Evolutionary conservation across 30 jellyfish, hydroid and myxozoan genomes (phyloP).

Genomic region (Phacellophora camtschatica): DNA sequence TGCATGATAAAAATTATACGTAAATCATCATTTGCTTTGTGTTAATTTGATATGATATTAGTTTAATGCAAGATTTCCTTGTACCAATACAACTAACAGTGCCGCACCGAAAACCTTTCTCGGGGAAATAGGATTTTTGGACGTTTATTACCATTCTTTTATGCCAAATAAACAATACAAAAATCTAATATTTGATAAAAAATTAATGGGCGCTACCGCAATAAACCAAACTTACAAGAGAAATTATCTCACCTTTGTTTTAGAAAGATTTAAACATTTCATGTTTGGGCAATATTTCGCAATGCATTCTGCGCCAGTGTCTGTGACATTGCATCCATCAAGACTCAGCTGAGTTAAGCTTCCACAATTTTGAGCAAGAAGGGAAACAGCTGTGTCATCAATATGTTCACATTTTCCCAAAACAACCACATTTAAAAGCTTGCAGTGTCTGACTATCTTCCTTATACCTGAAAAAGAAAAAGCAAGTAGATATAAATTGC

Average conservation of each 20-base stretch:
- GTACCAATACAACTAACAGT: no score
- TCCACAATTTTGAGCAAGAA: constrained; percentile 14
- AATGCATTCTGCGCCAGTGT: background rate
- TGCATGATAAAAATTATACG: no score
- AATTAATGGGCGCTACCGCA: no score
- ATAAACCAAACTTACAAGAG: background rate
- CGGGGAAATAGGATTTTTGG: no score
- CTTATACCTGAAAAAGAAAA: constrained; percentile 26
- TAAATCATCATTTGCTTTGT: no score
- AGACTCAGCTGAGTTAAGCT: constrained; percentile 43
- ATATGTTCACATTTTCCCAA: constrained; percentile 48
- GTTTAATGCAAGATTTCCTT: no score
- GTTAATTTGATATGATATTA: no score
- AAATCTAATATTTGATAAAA: no score
- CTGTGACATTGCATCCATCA: constrained; percentile 56
- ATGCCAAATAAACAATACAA: no score
- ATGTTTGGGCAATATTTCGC: constrained; percentile 1
- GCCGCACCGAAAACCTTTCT: no score
- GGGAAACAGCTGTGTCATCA: constrained; percentile 47
- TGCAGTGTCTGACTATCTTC: constrained; percentile 13
- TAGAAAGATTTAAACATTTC: constrained; percentile 35
- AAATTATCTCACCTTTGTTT: constrained; percentile 45
- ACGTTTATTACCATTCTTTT: no score
- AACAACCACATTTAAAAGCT: constrained; percentile 15
- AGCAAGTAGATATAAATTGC: no score